Evolutionary conservation across 2,888 invertebrate species (phyloP).

Genomic region (Andrena bucephala): DNA sequence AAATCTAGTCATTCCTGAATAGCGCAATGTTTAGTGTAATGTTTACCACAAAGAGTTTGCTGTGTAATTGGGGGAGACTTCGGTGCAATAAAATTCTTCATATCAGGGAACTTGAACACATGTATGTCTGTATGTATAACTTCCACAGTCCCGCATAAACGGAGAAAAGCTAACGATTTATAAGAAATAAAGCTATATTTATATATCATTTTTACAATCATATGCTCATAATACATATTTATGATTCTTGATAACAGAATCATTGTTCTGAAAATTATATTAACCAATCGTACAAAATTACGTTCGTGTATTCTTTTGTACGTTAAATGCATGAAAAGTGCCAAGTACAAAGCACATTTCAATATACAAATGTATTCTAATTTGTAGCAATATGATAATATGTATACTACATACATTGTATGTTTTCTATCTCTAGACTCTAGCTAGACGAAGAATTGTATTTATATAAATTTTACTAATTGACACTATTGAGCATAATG

Average conservation of each 20-base stretch:
- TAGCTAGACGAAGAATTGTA: slow-evolving; percentile 23
- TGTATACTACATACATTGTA: neutral
- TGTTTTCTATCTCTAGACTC: neutral
- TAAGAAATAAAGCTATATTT: slow-evolving; percentile 61
- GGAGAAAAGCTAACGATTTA: slow-evolving; percentile 15
- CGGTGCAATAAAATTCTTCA: neutral
- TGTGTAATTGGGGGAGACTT: slow-evolving; percentile 20
- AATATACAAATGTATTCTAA: slow-evolving; percentile 6
- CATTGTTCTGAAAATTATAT: slow-evolving; percentile 37
- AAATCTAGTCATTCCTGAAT: slow-evolving; percentile 7
- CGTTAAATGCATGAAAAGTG: too few relatives aligned
- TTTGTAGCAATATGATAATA: slow-evolving; percentile 1
- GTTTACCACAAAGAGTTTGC: neutral
- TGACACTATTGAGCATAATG: neutral
- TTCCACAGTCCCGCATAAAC: slow-evolving; percentile 2
- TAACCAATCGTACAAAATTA: slow-evolving; percentile 25
- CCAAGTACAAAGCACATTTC: slow-evolving; percentile 23
- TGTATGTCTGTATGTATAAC: slow-evolving; percentile 17
- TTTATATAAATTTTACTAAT: slow-evolving; percentile 28
- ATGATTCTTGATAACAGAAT: slow-evolving; percentile 44
- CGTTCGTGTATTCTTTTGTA: slow-evolving; percentile 2
- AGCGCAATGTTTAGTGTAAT: slow-evolving; percentile 15
- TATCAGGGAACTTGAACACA: neutral
- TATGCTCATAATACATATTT: slow-evolving; percentile 38
- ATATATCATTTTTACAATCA: slow-evolving; percentile 55